A percentile compares a stretch with the other conserved stretches of the same genome.
Evolutionary conservation across 1,140 invertebrate genomes (phyloP).

Genomic region (Brachionus manjavacas): DNA sequence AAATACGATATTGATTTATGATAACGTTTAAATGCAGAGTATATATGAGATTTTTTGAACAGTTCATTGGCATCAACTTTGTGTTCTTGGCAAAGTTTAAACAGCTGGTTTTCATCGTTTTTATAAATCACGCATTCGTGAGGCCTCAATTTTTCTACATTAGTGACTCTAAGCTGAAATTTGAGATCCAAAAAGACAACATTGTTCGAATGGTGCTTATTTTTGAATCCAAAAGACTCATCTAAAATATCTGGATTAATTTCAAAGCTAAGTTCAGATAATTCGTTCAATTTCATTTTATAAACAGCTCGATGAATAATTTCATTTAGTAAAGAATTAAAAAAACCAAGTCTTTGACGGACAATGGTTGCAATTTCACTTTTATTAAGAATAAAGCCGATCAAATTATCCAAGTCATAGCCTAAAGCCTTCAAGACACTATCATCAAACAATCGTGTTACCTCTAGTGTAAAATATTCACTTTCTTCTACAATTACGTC

Average conservation of each 20-base stretch:
- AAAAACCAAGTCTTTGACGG: neutral
- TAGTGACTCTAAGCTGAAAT: neutral
- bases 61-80: constrained; percentile 2
- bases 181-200: neutral
- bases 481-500: neutral
- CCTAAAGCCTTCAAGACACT: neutral
- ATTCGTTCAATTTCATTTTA: constrained; percentile 21
- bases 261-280: neutral
- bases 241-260: neutral
- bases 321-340: neutral
- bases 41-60: neutral
- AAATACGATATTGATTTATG: constrained; percentile 17
- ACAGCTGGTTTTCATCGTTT: neutral
- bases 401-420: neutral
- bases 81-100: neutral
- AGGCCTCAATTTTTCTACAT: neutral
- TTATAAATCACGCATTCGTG: neutral
- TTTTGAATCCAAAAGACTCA: neutral
- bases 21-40: constrained; percentile 5
- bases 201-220: neutral
- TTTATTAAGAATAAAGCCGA: constrained; percentile 15
- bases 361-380: neutral
- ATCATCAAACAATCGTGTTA: neutral
- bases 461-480: constrained; percentile 5
- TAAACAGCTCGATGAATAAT: constrained; percentile 1